phyloP scores from a whole-genome alignment of 1,140 invertebrate genomes.

The Heliconius hewitsoni region DNA sequence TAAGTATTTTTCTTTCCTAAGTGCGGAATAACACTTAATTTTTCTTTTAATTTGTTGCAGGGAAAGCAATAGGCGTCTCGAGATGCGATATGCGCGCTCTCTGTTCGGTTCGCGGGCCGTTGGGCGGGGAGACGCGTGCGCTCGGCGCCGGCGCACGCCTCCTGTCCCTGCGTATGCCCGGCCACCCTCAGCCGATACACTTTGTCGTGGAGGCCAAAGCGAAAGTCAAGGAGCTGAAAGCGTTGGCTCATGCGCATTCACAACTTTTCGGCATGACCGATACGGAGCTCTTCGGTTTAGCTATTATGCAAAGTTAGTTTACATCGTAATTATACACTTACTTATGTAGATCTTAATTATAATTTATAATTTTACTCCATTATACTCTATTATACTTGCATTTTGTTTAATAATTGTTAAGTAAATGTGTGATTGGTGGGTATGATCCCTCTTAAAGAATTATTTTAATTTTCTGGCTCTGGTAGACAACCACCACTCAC shows the following conservation, averaged over 20 bases:
- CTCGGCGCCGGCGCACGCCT: conserved; percentile 74
- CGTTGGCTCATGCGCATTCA: conserved; percentile 83
- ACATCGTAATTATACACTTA: neutral
- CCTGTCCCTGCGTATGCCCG: conserved; percentile 72
- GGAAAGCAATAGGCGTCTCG: conserved; percentile 75
- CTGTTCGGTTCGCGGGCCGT: conserved; percentile 81
- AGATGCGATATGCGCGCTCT: conserved; percentile 82
- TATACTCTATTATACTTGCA: neutral
- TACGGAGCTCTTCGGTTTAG: conserved; percentile 86
- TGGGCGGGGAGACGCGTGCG: conserved; percentile 73
- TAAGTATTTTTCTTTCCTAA: too few relatives aligned
- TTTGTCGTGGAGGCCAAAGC: conserved; percentile 85
- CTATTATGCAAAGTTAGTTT: conserved; percentile 84
- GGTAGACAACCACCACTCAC: too few relatives aligned
- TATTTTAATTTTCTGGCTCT: too few relatives aligned
- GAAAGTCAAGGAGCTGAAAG: conserved; percentile 85
- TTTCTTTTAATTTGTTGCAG: conserved; percentile 47
- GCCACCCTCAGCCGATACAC: conserved; percentile 72
- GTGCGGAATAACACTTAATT: too few relatives aligned
- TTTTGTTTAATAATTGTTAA: too few relatives aligned
- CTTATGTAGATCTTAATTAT: neutral
- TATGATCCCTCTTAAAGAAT: too few relatives aligned
- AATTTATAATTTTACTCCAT: neutral
- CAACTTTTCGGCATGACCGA: conserved; percentile 83
- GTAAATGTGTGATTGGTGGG: too few relatives aligned